phyloP scores from a whole-genome alignment of 2,113 vertebrate genomes.

The Leucosticte australis region DNA sequence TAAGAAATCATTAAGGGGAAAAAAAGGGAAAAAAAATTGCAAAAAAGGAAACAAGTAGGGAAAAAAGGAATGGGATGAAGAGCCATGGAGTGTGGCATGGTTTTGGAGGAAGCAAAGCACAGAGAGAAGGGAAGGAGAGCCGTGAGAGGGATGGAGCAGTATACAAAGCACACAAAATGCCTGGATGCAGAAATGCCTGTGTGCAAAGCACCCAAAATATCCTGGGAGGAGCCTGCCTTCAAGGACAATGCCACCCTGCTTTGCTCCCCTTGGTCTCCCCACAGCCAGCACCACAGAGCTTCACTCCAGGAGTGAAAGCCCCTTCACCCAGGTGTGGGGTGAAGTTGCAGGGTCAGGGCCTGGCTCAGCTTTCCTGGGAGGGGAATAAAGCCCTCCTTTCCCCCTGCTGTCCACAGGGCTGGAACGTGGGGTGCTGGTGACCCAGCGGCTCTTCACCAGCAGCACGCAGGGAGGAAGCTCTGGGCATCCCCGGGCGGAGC shows the following conservation, averaged over 20 bases:
- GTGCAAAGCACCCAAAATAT: not conserved
- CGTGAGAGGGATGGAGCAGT: rapidly evolving
- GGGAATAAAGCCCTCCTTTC: not conserved
- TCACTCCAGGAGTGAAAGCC: not conserved
- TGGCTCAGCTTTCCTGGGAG: not conserved
- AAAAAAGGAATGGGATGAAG: not conserved
- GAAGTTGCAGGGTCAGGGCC: not conserved
- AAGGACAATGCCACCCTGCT: rapidly evolving
- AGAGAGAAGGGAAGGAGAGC: not conserved
- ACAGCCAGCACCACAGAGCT: not conserved
- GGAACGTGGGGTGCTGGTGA: rapidly evolving
- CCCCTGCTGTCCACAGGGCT: rapidly evolving
- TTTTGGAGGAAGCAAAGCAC: not conserved
- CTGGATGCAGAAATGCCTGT: not conserved
- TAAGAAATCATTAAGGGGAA: not conserved
- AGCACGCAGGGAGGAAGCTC: slow-evolving; percentile 18
- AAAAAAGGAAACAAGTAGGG: not conserved
- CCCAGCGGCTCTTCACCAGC: not conserved
- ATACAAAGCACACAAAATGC: not conserved
- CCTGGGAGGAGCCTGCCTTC: not conserved
- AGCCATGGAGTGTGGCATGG: not conserved
- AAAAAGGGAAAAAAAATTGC: rapidly evolving
- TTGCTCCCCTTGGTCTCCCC: not conserved
- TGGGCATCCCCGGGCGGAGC: slow-evolving; percentile 60
- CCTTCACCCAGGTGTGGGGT: not conserved